These are phyloP conservation scores for Donacobius atricapilla DNA, from an alignment of 2,113 vertebrate species.

Conservation along the genomic window DNA sequence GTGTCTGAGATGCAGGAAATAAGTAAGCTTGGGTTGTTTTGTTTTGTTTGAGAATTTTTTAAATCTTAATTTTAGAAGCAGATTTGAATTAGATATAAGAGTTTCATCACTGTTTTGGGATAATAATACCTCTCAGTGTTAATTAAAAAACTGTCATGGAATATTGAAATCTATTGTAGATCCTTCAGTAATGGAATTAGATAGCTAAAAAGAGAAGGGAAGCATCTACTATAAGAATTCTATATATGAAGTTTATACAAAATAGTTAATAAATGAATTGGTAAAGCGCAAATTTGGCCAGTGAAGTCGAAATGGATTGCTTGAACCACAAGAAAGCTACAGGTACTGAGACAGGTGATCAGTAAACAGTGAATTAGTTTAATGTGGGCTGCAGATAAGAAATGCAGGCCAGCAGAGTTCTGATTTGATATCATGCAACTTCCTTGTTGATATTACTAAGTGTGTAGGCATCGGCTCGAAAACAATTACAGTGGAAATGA, in stretches of 20 bases:
- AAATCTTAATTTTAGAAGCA: neutral
- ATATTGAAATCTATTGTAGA: neutral
- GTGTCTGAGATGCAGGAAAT: neutral
- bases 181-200: neutral
- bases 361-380: neutral
- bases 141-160: neutral
- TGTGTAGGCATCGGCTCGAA: neutral
- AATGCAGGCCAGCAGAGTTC: neutral
- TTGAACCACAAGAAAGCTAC: neutral
- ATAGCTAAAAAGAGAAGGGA: neutral
- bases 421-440: neutral
- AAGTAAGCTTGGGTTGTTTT: neutral
- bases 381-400: neutral
- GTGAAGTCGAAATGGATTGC: neutral
- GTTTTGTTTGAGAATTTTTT: neutral
- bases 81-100: neutral
- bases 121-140: neutral
- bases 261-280: neutral
- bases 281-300: neutral
- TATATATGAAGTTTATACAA: neutral
- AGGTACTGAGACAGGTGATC: neutral
- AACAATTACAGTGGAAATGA: neutral
- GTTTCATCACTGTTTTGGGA: neutral
- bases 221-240: neutral
- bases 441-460: neutral